Evolutionary conservation across 2,888 invertebrate genomes (phyloP), one percentile per base, ranked within the genome.

Genomic region (Drepanosiphum platanoidis): DNA sequence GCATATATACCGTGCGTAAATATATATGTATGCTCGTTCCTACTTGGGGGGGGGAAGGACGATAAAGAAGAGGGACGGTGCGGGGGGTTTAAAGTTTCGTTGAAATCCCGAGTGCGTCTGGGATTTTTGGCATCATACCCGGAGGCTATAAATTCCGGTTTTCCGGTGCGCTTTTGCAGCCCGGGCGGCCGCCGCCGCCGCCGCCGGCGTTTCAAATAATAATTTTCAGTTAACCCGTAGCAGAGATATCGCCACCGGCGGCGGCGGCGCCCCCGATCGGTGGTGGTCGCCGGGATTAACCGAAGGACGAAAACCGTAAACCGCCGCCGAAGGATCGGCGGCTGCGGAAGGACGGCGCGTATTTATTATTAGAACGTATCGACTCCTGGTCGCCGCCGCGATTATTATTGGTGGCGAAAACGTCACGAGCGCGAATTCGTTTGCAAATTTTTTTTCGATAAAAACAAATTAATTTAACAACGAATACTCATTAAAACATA

Each of bases 81-180:
- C 13, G 22, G 27, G 11, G 58, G 80, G 39, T 64, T 82, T 22
- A 58, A 64, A 74, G 82, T 83, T 83, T 66, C n/a, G 82, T 82
- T 32, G 72, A 66, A 66, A 83, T 74, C 72, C 74, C 83, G 66
- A 83, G 46, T 74, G 64, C 64, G 83, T 75, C 64, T 74, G 83
- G 30, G 83, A 66, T 83, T 83, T 74, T 83, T 83, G 74, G 83
- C 83, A 74, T 66, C 27, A 15, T 72, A 83, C 66, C 61, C 74
- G 42, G 46, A 13, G 39, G 74, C 27, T 27, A 74, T 83, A 74
- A 83, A 83, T 83, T 83, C 64, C 11, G 34, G 42, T 74, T 83
- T 83, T 74, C 64, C 83, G 32, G 66, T 42, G 64, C 9, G 61
- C 61, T 13, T 64, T 46, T 46, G 46, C n/a, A n/a, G n/a, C 72